Conservation (phyloP, 2,113 vertebrate species). For the Diadophis punctatus region DNA sequence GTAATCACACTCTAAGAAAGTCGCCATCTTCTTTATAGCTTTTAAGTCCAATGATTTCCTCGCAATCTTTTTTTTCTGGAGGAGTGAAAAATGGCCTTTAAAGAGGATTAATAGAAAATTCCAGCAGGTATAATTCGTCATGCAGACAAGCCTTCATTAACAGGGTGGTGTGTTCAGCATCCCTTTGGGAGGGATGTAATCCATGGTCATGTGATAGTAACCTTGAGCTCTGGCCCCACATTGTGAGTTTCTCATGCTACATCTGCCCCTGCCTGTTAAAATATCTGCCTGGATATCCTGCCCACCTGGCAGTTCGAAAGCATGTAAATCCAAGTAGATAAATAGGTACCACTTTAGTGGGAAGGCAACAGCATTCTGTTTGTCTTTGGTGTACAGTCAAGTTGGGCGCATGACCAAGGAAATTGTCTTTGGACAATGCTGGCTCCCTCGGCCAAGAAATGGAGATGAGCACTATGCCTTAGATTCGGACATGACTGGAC, state of each 20-base stretch:
- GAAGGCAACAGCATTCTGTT: background rate
- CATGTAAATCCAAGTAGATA: background rate
- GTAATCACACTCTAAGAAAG: background rate
- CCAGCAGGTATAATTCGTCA: background rate
- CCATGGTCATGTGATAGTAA: no score
- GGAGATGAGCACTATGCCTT: background rate
- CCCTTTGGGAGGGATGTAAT: no score
- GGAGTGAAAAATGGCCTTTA: background rate
- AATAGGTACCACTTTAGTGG: background rate
- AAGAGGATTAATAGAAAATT: background rate
- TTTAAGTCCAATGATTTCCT: background rate
- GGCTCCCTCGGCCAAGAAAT: background rate
- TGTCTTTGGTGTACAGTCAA: background rate
- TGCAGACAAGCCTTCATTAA: background rate
- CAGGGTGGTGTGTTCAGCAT: background rate
- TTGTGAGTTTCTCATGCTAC: background rate
- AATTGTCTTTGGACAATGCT: background rate
- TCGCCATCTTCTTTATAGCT: background rate
- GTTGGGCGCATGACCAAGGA: no score
- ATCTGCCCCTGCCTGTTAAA: background rate
- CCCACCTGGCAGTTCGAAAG: background rate
- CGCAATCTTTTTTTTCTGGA: background rate
- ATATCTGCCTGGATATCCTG: background rate
- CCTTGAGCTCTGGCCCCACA: background rate
- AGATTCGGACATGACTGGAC: background rate